phyloP scores from a whole-genome alignment of 1,140 invertebrate species.

The Psix sp. region DNA sequence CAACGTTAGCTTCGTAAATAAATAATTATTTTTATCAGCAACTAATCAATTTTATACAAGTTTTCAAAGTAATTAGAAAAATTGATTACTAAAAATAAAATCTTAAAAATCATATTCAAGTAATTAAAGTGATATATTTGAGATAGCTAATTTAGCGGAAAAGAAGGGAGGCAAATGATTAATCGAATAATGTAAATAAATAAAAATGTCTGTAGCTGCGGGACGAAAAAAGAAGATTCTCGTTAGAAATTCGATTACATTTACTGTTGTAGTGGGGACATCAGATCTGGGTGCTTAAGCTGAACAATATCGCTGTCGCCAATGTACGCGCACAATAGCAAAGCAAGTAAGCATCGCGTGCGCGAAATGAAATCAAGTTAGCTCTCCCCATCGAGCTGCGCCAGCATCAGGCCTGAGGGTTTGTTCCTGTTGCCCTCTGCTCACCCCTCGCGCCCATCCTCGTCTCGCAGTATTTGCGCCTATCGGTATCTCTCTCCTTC shows the following conservation, averaged over 20 bases:
- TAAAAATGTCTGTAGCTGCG: constrained; percentile 2
- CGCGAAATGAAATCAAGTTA: constrained; percentile 72
- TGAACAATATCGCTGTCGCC: constrained; percentile 47
- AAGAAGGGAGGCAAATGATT: too few species aligned
- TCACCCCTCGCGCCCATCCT: constrained; percentile 1
- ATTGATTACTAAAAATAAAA: too few species aligned
- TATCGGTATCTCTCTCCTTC: constrained; percentile 12
- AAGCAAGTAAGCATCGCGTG: constrained; percentile 47
- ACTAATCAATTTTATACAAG: too few species aligned
- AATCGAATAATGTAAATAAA: constrained; percentile 20
- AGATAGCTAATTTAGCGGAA: too few species aligned
- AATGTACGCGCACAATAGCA: constrained; percentile 44
- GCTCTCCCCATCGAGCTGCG: constrained; percentile 44
- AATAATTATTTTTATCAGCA: too few species aligned
- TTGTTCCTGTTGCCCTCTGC: constrained; percentile 11
- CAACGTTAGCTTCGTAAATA: too few species aligned
- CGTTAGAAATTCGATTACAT: constrained; percentile 54
- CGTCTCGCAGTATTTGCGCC: too few species aligned
- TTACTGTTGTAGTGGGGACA: constrained; percentile 26
- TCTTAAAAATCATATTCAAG: too few species aligned
- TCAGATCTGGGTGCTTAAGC: constrained; percentile 50
- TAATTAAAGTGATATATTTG: too few species aligned
- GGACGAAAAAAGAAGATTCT: constrained; percentile 31
- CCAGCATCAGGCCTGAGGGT: constrained; percentile 48
- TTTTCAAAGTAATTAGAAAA: too few species aligned